phyloP scores from a whole-genome alignment of 2,113 vertebrate genomes.

The Hucho hucho region DNA sequence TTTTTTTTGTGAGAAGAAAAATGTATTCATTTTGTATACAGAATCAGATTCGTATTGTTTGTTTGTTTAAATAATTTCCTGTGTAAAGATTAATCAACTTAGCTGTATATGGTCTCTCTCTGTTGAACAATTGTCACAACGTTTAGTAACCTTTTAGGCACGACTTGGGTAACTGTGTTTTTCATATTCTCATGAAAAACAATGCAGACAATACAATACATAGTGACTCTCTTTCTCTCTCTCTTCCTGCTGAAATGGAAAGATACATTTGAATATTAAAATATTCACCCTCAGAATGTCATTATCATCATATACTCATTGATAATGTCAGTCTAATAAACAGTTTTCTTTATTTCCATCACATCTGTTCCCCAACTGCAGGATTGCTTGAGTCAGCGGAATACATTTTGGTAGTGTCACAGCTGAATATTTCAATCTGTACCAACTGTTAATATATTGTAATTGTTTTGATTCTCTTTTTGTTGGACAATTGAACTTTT shows the following conservation, averaged over 20 bases:
- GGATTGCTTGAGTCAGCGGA: background rate
- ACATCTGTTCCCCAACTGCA: background rate
- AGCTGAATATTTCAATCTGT: background rate
- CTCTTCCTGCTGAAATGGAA: background rate
- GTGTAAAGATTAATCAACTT: background rate
- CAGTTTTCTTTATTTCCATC: too few relatives aligned
- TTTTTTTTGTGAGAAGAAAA: background rate
- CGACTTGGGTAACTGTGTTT: background rate
- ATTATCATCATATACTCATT: too few relatives aligned
- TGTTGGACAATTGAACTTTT: background rate
- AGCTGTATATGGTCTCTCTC: background rate
- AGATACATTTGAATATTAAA: background rate
- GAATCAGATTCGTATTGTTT: background rate
- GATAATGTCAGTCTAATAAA: too few relatives aligned
- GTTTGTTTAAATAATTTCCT: background rate
- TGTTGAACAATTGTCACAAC: background rate
- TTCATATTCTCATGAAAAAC: background rate
- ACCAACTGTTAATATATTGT: background rate
- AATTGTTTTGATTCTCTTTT: background rate
- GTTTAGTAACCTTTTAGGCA: background rate
- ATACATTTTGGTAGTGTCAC: background rate
- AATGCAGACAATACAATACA: too few relatives aligned
- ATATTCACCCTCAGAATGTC: too few relatives aligned
- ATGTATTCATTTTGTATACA: background rate
- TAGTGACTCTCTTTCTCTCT: too few relatives aligned